Evolutionary conservation across 2,113 vertebrate genomes (phyloP).

Genomic region (Takifugu bimaculatus): DNA sequence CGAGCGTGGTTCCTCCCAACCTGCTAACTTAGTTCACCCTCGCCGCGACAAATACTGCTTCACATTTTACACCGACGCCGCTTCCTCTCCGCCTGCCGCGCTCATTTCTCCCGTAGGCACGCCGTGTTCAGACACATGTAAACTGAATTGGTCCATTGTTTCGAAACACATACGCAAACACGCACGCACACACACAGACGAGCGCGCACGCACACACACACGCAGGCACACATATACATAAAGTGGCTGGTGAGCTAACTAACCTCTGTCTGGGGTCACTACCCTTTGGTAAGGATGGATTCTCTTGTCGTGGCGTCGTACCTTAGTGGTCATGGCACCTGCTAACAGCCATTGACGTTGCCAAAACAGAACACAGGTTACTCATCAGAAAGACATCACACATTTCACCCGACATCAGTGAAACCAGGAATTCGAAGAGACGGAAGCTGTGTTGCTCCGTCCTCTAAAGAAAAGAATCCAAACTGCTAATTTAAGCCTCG

Average conservation of each 20-base stretch:
- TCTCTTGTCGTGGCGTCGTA: constrained; percentile 99
- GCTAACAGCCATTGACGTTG: constrained; percentile 93
- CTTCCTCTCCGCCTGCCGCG: constrained; percentile 29
- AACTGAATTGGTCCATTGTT: constrained; percentile 68
- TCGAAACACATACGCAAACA: constrained; percentile 46
- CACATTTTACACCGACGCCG: constrained; percentile 45
- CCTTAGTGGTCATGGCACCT: constrained; percentile 99
- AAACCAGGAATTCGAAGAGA: constrained; percentile 57
- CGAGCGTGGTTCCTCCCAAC: constrained; percentile 50
- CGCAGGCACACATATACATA: constrained; percentile 55
- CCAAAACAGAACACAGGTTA: constrained; percentile 94
- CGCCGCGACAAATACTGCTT: constrained; percentile 57
- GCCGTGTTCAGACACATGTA: constrained; percentile 57
- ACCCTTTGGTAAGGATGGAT: constrained; percentile 99
- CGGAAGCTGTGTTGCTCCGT: constrained; percentile 48
- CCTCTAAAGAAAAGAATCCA: constrained; percentile 53
- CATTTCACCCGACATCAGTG: constrained; percentile 61
- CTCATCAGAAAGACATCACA: constrained; percentile 87
- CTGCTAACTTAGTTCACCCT: constrained; percentile 45
- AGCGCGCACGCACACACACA: constrained; percentile 19
- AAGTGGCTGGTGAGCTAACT: constrained; percentile 90
- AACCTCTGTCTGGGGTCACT: constrained; percentile 99
- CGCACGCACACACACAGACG: constrained; percentile 43
- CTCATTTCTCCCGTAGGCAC: constrained; percentile 44
- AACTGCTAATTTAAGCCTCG: constrained; percentile 56